Percentiles rank a stretch among this genome's conserved stretches.
Conservation (phyloP, 2,797 vertebrate genomes). For the Rhinogobio ventralis region DNA sequence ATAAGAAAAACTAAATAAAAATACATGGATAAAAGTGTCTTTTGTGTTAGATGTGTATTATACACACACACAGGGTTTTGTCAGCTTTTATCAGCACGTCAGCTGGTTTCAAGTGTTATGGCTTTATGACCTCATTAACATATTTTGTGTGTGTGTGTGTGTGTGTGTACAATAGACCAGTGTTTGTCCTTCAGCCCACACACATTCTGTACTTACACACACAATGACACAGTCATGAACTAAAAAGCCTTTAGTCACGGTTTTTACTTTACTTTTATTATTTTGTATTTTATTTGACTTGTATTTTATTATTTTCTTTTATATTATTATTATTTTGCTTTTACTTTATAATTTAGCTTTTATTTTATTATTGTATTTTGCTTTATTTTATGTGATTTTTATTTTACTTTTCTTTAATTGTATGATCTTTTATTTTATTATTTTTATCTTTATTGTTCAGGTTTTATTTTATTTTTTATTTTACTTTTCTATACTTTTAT, state of each 20-base stretch:
- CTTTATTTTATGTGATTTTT: background rate
- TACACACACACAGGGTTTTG: background rate
- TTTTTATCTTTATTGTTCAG: background rate
- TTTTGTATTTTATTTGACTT: background rate
- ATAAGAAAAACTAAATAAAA: background rate
- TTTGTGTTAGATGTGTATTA: background rate
- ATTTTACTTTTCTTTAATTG: no score
- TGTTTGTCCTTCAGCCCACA: background rate
- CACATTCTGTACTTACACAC: background rate
- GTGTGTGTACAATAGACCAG: slow-evolving; percentile 20
- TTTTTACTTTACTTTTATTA: background rate
- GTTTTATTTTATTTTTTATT: background rate
- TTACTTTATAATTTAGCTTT: background rate
- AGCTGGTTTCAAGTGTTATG: background rate
- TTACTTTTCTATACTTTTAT: no score
- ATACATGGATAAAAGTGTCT: background rate
- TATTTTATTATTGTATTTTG: background rate
- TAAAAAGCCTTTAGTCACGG: background rate
- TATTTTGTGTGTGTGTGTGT: background rate
- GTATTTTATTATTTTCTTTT: background rate
- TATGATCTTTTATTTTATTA: background rate
- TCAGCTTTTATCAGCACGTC: background rate
- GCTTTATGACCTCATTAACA: slow-evolving; percentile 7
- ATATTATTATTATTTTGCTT: background rate
- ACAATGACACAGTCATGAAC: background rate